Percentiles rank a stretch among this genome's conserved stretches.
phyloP scores from a whole-genome alignment of 2,113 vertebrate species.

The Cephalopterus ornatus region DNA sequence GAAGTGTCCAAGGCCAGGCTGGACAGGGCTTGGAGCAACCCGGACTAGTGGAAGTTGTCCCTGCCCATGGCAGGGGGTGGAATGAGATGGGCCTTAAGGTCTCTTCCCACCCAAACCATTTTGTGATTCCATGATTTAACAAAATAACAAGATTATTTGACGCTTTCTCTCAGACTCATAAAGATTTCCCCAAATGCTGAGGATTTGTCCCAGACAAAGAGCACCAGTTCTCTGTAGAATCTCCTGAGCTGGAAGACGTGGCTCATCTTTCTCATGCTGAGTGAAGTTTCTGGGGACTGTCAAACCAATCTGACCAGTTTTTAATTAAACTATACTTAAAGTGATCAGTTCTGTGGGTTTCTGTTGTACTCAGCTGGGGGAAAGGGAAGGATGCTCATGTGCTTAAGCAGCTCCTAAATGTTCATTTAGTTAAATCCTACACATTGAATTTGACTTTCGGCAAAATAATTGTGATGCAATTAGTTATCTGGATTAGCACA shows the following conservation, averaged over 20 bases:
- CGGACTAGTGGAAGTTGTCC: not conserved
- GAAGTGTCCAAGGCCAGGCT: not conserved
- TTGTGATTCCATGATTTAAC: not conserved
- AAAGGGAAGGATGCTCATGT: not conserved
- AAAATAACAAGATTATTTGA: too few species aligned
- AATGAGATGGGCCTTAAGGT: rapidly evolving
- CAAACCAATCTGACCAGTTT: not conserved
- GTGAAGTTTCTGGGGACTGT: rapidly evolving
- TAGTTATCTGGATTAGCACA: not conserved
- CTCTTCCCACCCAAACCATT: not conserved
- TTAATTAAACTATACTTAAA: not conserved
- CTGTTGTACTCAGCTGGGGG: not conserved
- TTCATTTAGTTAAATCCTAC: not conserved
- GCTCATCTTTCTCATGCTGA: not conserved
- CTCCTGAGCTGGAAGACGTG: not conserved
- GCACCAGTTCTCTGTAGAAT: rapidly evolving
- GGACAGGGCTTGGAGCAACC: not conserved
- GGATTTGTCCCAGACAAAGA: not conserved
- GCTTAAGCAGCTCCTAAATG: not conserved
- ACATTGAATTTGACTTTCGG: not conserved
- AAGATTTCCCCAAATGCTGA: not conserved
- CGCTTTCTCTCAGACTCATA: not conserved
- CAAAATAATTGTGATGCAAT: not conserved
- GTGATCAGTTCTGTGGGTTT: not conserved
- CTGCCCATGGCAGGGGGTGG: not conserved